Evolutionary conservation across 2,888 invertebrate species (phyloP), one percentile per base, ranked within the genome.

Genomic region (Lamellibrachia satsuma): DNA sequence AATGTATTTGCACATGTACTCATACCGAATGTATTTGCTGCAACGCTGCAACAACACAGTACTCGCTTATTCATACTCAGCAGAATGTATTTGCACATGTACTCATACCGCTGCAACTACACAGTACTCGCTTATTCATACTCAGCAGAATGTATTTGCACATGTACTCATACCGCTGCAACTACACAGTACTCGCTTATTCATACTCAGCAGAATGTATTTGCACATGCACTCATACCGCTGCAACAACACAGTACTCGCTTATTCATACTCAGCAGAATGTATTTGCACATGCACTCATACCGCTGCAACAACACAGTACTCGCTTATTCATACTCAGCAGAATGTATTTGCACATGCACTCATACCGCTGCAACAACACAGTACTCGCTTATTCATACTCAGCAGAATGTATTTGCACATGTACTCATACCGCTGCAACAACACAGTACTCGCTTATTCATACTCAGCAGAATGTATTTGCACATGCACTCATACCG

Each of bases 121-220:
- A n/a, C n/a, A n/a, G n/a, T n/a, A n/a, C n/a, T n/a, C n/a, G n/a
- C n/a, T n/a, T n/a, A 60, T 96, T 95, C 95, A 97, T 96, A 55
- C 96, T 95, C 39, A 95, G 94, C 90, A 97, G 94, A 9, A 97
- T 95, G 94, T 97, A 97, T 92, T 96, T 95, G 94, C 97, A 97
- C 39, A 97, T 93, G 93, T 94, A 95, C 93, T 96, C 96, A 94
- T 97, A 96, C 92, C 95, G 22, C 51, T 91, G 22, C 15, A 52
- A n/a, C 51, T n/a, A n/a, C n/a, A n/a, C n/a, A n/a, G n/a, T n/a
- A n/a, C n/a, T n/a, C n/a, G n/a, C n/a, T n/a, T n/a, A 60, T 96
- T 95, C 95, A 97, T 96, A 55, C 96, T 95, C 39, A 95, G 94
- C 90, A 97, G 94, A 9, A 97, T 95, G 94, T 97, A 97, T 92